A percentile compares a stretch with the other conserved stretches of the same genome.
phyloP scores from a whole-genome alignment of 2,113 vertebrate species.

The Malurus cyaneus region DNA sequence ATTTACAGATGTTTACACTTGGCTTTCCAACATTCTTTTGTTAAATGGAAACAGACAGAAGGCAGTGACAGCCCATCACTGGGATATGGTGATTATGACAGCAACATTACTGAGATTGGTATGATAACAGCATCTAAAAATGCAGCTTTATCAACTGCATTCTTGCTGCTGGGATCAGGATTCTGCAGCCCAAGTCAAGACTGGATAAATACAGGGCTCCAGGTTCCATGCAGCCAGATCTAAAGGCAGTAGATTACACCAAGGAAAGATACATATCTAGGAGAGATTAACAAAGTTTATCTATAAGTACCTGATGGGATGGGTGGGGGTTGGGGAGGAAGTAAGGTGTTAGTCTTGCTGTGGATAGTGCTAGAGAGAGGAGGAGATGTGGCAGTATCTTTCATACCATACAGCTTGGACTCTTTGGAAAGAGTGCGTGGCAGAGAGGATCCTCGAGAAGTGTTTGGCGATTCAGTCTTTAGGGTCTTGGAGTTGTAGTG shows the following conservation, averaged over 20 bases:
- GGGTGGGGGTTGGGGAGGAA: constrained; percentile 94
- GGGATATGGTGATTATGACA: background rate
- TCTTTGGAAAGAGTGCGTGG: constrained; percentile 97
- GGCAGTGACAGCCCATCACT: background rate
- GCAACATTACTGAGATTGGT: background rate
- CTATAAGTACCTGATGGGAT: constrained; percentile 90
- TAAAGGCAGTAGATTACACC: constrained; percentile 32
- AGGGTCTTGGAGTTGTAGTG: constrained; percentile 99
- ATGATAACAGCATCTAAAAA: background rate
- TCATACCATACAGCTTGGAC: constrained; percentile 99
- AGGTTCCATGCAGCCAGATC: background rate
- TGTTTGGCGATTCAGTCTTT: constrained; percentile 93
- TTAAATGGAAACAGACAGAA: background rate
- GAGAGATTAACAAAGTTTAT: constrained; percentile 28
- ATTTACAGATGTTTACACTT: background rate
- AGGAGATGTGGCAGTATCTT: constrained; percentile 83
- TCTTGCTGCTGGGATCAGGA: background rate
- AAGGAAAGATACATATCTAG: background rate
- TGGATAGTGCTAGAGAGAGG: constrained; percentile 81
- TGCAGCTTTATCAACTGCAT: background rate
- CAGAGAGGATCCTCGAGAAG: constrained; percentile 95
- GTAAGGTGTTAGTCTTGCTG: constrained; percentile 93
- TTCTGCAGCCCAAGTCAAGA: background rate
- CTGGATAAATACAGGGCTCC: background rate
- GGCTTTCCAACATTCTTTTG: background rate